phyloP scores from a whole-genome alignment of 2,113 vertebrate genomes.

The Atlantisia rogersi region DNA sequence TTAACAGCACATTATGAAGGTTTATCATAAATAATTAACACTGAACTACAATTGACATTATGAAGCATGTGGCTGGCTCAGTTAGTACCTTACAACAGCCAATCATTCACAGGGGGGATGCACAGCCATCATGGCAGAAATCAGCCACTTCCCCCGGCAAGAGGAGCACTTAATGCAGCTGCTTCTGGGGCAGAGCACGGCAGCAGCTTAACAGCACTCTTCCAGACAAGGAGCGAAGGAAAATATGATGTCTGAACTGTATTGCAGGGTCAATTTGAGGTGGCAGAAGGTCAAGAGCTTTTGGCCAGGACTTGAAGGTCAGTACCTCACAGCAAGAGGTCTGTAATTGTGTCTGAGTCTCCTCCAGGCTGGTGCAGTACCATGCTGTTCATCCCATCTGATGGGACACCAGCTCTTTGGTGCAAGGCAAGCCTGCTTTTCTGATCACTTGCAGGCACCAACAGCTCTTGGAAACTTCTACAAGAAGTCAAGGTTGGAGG shows the following conservation, averaged over 20 bases:
- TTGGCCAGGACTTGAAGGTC: background rate
- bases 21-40: conserved; percentile 62
- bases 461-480: background rate
- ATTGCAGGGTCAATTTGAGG: accelerated
- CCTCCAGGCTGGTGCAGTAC: background rate
- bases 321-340: accelerated
- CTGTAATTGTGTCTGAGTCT: accelerated
- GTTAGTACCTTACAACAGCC: background rate
- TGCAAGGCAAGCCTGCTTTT: background rate
- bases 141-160: background rate
- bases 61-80: conserved; percentile 41
- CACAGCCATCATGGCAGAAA: background rate
- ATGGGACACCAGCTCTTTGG: background rate
- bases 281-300: background rate
- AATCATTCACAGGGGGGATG: background rate
- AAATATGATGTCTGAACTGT: accelerated
- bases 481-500: background rate
- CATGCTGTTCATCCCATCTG: too few species aligned
- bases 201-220: background rate
- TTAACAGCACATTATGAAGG: conserved; percentile 65
- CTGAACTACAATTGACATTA: conserved; percentile 39
- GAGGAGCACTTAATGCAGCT: background rate
- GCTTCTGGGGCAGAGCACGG: background rate
- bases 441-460: accelerated
- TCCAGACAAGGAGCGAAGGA: background rate